phyloP scores from a whole-genome alignment of 2,113 vertebrate genomes.

The Rhynchomys soricoides region DNA sequence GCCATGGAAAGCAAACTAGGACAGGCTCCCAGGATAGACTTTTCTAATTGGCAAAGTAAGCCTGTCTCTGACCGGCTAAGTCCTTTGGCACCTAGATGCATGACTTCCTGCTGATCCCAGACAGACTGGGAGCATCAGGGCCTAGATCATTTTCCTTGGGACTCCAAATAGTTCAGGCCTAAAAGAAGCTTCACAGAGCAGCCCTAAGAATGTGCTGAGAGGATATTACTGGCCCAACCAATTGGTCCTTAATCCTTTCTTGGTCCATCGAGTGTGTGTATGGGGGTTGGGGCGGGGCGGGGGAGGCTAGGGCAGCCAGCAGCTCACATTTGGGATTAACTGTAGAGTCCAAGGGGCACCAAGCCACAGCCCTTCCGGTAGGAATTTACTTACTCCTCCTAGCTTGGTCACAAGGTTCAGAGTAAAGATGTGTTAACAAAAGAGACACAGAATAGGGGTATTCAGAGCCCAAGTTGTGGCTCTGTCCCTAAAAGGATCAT shows the following conservation, averaged over 20 bases:
- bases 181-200: background rate
- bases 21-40: background rate
- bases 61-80: background rate
- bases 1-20: background rate
- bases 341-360: background rate
- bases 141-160: background rate
- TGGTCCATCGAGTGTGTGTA: background rate
- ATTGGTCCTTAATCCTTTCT: background rate
- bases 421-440: background rate
- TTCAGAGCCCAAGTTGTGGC: background rate
- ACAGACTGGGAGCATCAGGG: background rate
- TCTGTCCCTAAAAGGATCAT: background rate
- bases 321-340: conserved; percentile 41
- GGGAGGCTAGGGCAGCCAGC: background rate
- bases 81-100: rapidly evolving
- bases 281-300: background rate
- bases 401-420: background rate
- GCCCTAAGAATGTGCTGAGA: background rate
- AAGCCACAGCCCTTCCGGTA: background rate
- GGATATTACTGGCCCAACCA: background rate
- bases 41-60: background rate
- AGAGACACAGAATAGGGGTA: background rate
- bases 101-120: background rate
- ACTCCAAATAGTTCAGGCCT: background rate
- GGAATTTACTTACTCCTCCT: background rate